A percentile compares a stretch with the other conserved stretches of the same genome.
Conservation (phyloP, 1,140 invertebrate genomes). For the Calosoma granatense region DNA sequence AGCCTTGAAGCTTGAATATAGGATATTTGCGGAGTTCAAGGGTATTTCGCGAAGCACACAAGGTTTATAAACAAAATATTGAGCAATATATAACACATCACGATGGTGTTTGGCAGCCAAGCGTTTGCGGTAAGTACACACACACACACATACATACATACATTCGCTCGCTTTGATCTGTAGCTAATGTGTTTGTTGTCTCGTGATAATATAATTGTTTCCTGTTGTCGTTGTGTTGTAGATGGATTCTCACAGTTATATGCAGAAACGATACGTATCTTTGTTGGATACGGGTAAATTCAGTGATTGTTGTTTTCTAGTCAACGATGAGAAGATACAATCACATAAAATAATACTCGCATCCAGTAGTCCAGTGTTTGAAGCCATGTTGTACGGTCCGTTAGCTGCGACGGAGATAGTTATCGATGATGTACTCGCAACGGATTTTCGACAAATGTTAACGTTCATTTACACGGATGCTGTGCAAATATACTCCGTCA, state of each 20-base stretch:
- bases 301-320: conserved; percentile 43
- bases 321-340: conserved; percentile 40
- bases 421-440: conserved; percentile 41
- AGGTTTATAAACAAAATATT: conserved; percentile 4
- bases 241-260: neutral
- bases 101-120: neutral
- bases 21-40: conserved; percentile 4
- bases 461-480: conserved; percentile 45
- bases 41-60: neutral
- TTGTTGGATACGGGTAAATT: conserved; percentile 29
- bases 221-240: too few relatives aligned
- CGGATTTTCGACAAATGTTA: conserved; percentile 42
- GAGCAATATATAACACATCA: neutral
- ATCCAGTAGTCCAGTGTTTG: conserved; percentile 62
- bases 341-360: conserved; percentile 58
- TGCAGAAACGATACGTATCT: neutral
- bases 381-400: conserved; percentile 61
- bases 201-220: conserved; percentile 5
- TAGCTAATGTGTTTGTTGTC: too few relatives aligned
- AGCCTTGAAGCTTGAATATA: neutral
- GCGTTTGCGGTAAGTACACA: neutral
- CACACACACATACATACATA: too few relatives aligned
- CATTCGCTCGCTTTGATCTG: too few relatives aligned
- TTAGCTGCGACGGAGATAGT: conserved; percentile 39
- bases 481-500: conserved; percentile 37